These are phyloP conservation scores for Polypedilum pembai DNA, from an alignment of 1,140 invertebrate genomes.

Conservation along the genomic window DNA sequence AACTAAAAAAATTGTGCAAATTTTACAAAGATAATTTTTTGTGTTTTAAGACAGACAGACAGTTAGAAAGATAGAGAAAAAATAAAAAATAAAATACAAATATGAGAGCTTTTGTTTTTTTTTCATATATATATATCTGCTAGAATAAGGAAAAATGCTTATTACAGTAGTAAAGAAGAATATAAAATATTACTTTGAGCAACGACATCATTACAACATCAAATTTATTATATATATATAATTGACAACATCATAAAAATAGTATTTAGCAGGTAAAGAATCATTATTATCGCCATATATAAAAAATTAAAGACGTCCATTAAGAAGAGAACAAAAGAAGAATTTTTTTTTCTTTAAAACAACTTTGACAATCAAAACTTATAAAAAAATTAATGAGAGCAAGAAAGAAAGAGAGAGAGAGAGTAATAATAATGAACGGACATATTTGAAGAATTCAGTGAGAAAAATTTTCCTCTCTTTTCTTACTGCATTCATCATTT, in stretches of 20 bases:
- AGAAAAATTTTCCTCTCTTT: neutral
- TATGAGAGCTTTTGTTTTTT: neutral
- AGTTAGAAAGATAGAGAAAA: neutral
- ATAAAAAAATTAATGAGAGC: too few species aligned
- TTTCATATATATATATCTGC: neutral
- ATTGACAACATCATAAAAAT: conserved; percentile 9
- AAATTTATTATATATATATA: conserved; percentile 1
- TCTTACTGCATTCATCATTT: neutral
- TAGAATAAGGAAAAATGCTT: neutral
- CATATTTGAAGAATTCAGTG: neutral
- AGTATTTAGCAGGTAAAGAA: conserved; percentile 14
- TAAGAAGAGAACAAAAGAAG: neutral
- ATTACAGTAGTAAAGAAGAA: conserved; percentile 18
- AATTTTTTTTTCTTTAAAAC: too few species aligned
- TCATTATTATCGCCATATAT: conserved; percentile 3
- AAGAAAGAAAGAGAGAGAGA: neutral
- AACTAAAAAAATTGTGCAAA: too few species aligned
- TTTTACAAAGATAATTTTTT: too few species aligned
- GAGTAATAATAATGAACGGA: too few species aligned
- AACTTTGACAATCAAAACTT: too few species aligned
- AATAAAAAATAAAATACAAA: neutral
- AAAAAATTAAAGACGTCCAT: neutral
- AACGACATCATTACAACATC: conserved; percentile 17
- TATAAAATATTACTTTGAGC: neutral
- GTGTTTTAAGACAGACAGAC: neutral